phyloP scores from a whole-genome alignment of 1,140 invertebrate species.

The Triops longicaudatus region DNA sequence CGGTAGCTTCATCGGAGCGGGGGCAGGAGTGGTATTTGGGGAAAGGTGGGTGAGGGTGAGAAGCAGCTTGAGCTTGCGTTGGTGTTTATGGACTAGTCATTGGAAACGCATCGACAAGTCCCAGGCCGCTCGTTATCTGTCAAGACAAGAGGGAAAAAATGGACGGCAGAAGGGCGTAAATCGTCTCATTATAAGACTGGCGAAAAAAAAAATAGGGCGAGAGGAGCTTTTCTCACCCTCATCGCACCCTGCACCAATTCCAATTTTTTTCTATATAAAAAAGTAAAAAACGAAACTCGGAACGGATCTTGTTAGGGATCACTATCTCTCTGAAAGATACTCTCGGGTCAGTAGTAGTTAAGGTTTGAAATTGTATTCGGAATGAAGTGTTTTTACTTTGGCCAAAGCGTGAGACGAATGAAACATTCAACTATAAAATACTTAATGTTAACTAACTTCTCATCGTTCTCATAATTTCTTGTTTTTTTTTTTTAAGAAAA shows the following conservation, averaged over 20 bases:
- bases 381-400: too few relatives aligned
- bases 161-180: conserved; percentile 13
- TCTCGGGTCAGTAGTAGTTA: too few relatives aligned
- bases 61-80: neutral
- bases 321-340: too few relatives aligned
- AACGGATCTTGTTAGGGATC: too few relatives aligned
- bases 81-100: conserved; percentile 11
- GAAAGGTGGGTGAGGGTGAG: neutral
- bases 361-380: too few relatives aligned
- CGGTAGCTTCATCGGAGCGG: neutral
- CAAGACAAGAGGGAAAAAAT: conserved; percentile 5
- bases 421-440: too few relatives aligned
- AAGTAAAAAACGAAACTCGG: too few relatives aligned
- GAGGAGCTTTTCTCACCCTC: neutral
- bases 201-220: neutral
- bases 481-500: too few relatives aligned
- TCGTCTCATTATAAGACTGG: neutral
- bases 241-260: neutral
- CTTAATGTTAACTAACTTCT: too few relatives aligned
- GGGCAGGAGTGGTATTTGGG: neutral
- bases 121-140: conserved; percentile 13
- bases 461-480: too few relatives aligned
- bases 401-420: too few relatives aligned
- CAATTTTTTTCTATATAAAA: neutral
- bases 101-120: conserved; percentile 14